phyloP scores from a whole-genome alignment of 2,113 vertebrate species.

The Rhinolophus ferrumequinum region DNA sequence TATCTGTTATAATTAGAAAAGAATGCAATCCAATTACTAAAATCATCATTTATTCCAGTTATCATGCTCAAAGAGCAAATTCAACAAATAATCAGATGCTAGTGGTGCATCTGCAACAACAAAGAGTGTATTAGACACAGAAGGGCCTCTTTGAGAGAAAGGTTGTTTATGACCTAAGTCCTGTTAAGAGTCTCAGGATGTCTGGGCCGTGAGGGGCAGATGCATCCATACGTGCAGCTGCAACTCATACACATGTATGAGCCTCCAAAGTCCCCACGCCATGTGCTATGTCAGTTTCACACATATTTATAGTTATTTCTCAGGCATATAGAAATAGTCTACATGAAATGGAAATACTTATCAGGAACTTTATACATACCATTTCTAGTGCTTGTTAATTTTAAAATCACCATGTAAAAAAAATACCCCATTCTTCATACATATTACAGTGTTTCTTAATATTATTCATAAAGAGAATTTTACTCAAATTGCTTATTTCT shows the following conservation, averaged over 20 bases:
- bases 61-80: slow-evolving; percentile 47
- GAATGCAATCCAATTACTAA: not conserved
- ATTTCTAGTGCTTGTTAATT: not conserved
- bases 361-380: not conserved
- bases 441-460: not conserved
- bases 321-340: not conserved
- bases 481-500: not conserved
- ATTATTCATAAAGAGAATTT: not conserved
- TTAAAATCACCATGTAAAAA: not conserved
- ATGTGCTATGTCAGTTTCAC: not conserved
- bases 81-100: slow-evolving; percentile 47
- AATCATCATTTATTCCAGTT: slow-evolving; percentile 47
- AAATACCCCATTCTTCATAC: not conserved
- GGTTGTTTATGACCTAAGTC: not conserved
- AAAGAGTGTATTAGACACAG: slow-evolving; percentile 36
- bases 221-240: not conserved
- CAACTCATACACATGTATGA: not conserved
- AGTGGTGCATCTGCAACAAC: not conserved
- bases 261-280: not conserved
- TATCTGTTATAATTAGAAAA: slow-evolving; percentile 45
- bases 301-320: not conserved
- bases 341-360: not conserved
- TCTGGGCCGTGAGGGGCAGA: not conserved
- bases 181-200: not conserved
- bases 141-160: slow-evolving; percentile 6